Conservation (phyloP, 2,797 vertebrate species). For the Sebastes steindachneri region DNA sequence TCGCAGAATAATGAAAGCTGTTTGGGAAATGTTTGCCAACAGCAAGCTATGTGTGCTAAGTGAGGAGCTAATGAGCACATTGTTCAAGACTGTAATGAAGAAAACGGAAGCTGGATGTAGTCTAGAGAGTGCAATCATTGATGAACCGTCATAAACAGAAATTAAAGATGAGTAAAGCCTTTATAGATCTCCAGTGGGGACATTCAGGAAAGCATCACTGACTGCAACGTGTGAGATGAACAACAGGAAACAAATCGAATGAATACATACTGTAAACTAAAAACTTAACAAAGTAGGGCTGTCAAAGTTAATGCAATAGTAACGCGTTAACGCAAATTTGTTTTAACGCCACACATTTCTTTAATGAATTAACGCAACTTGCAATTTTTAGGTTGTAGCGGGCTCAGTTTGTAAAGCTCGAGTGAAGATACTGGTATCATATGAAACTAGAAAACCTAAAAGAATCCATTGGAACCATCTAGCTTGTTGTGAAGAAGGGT, state of each 20-base stretch:
- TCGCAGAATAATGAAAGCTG: constrained; percentile 11
- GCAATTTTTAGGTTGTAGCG: no score
- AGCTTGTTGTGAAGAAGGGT: no score
- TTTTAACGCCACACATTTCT: no score
- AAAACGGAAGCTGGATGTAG: neutral
- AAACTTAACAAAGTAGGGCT: neutral
- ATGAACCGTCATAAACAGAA: neutral
- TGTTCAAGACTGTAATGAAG: constrained; percentile 3
- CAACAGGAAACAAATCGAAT: neutral
- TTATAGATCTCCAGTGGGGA: neutral
- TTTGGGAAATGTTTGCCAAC: constrained; percentile 26
- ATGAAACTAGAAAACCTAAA: no score
- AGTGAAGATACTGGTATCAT: no score
- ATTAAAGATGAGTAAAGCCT: neutral
- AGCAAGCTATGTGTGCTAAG: neutral
- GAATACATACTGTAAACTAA: neutral
- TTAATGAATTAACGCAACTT: no score
- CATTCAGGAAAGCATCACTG: neutral
- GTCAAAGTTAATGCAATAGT: no score
- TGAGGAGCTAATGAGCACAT: constrained; percentile 14
- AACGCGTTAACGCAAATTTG: no score
- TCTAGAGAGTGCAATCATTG: neutral
- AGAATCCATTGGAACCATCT: no score
- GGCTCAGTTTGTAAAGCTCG: no score
- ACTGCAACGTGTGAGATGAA: neutral